A percentile compares a stretch with the other conserved stretches of the same genome.
Conservation (phyloP, 2,113 vertebrate genomes). For the Struthio camelus region DNA sequence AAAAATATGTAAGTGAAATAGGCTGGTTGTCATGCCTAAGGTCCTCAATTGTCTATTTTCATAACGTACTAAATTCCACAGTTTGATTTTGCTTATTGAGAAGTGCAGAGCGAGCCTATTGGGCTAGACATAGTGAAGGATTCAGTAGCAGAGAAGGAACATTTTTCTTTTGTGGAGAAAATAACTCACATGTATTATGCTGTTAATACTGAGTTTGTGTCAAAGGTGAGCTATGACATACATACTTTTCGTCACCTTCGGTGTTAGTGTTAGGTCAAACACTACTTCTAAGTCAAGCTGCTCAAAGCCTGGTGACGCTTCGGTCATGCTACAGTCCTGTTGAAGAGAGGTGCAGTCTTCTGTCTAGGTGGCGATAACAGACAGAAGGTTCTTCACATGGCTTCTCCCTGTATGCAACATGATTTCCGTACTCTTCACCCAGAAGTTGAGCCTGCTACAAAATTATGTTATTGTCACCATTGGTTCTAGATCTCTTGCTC, state of each 20-base stretch:
- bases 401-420: not conserved
- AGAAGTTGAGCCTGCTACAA: not conserved
- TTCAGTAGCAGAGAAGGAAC: not conserved
- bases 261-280: not conserved
- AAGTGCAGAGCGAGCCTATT: not conserved
- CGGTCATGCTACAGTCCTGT: not conserved
- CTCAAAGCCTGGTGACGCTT: not conserved
- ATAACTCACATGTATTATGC: not conserved
- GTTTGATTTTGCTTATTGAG: not conserved
- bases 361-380: not conserved
- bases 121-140: not conserved
- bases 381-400: not conserved
- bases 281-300: not conserved
- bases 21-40: not conserved
- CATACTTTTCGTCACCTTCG: not conserved
- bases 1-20: not conserved
- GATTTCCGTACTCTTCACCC: not conserved
- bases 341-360: not conserved
- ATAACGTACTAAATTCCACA: not conserved
- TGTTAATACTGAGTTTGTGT: not conserved
- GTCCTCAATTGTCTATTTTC: not conserved
- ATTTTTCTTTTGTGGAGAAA: not conserved
- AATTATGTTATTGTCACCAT: not conserved
- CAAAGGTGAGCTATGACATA: not conserved
- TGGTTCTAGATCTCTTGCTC: not conserved